These are phyloP conservation scores for Silurus glanis DNA, from an alignment of 2,113 vertebrate genomes.

Conservation along the genomic window DNA sequence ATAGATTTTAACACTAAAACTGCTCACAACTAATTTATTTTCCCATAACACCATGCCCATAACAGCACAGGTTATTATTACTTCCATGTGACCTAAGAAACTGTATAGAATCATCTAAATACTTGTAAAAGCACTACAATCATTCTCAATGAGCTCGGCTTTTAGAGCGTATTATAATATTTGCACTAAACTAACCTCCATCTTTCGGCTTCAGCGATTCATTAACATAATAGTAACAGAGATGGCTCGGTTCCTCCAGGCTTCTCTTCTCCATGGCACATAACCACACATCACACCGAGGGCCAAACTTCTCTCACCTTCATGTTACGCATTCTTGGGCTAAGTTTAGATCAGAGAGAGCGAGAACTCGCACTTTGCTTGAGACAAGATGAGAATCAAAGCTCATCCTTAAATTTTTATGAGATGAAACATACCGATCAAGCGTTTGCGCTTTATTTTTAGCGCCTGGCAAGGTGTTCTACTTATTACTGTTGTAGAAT, in stretches of 20 bases:
- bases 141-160: neutral
- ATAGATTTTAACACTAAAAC: neutral
- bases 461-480: neutral
- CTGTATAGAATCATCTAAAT: neutral
- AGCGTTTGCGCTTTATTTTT: neutral
- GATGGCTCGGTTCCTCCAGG: slow-evolving; percentile 26
- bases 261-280: slow-evolving; percentile 32
- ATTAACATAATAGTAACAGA: slow-evolving; percentile 19
- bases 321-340: slow-evolving; percentile 46
- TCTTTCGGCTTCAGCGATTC: neutral
- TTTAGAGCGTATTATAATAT: neutral
- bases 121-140: neutral
- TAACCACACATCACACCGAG: slow-evolving; percentile 42
- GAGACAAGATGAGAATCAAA: slow-evolving; percentile 17
- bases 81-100: neutral
- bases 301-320: slow-evolving; percentile 55
- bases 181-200: neutral
- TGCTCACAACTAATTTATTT: neutral
- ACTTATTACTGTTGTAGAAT: neutral
- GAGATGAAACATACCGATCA: neutral
- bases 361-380: slow-evolving; percentile 20
- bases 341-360: slow-evolving; percentile 49
- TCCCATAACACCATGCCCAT: neutral
- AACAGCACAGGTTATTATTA: neutral
- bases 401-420: neutral